Conservation (phyloP, 2,113 vertebrate species). For the Paedocypris sp. region DNA sequence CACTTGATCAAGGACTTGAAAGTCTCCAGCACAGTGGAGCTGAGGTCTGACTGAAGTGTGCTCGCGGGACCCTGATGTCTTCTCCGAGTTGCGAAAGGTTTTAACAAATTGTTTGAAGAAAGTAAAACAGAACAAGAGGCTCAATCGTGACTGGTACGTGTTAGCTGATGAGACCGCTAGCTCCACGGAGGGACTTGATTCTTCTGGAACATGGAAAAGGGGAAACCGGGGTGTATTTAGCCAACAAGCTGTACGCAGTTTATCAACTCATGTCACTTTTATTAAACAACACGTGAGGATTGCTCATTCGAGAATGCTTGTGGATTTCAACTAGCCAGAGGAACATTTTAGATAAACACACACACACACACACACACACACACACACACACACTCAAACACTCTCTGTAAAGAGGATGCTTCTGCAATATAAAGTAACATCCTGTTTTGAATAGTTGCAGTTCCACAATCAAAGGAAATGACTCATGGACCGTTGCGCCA, state of each 20-base stretch:
- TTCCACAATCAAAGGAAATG: conserved; percentile 15
- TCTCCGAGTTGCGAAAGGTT: conserved; percentile 23
- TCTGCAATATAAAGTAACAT: conserved; percentile 42
- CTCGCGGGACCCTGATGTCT: not conserved
- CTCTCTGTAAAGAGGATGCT: conserved; percentile 4
- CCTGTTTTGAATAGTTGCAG: conserved; percentile 36
- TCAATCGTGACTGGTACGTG: conserved; percentile 26
- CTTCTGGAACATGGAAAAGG: conserved; percentile 1
- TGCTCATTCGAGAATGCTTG: too few species aligned
- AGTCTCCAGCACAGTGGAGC: conserved; percentile 37
- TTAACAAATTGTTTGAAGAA: conserved; percentile 23
- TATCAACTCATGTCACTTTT: too few species aligned
- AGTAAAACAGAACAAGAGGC: conserved; percentile 19
- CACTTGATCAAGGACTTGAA: conserved; percentile 52
- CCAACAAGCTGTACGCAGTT: too few species aligned
- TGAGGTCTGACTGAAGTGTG: conserved; percentile 30
- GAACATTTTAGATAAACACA: too few species aligned
- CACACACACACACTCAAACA: too few species aligned
- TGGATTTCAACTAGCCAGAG: too few species aligned
- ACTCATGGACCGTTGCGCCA: not conserved
- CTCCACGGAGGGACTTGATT: not conserved
- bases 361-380: too few species aligned
- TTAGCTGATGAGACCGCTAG: not conserved
- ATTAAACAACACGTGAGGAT: too few species aligned
- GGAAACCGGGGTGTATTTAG: too few species aligned